phyloP scores from a whole-genome alignment of 2,888 invertebrate species.

The Mimachlamys varia region DNA sequence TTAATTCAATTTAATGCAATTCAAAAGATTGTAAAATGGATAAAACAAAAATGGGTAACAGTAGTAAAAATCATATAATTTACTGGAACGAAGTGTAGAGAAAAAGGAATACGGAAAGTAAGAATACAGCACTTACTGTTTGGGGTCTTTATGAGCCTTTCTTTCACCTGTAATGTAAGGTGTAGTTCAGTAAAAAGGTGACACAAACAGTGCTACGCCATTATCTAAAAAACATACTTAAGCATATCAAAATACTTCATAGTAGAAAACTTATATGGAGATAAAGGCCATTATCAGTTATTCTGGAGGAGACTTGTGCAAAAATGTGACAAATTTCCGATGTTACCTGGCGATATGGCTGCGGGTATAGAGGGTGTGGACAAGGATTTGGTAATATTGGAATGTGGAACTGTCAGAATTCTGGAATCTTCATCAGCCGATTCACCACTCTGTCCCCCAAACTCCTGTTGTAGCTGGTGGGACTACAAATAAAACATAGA shows the following conservation, averaged over 20 bases:
- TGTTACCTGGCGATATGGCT: slow-evolving; percentile 57
- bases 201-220: not conserved
- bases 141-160: slow-evolving; percentile 47
- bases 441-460: slow-evolving; percentile 52
- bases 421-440: slow-evolving; percentile 51
- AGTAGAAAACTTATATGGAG: too few species aligned
- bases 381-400: slow-evolving; percentile 72
- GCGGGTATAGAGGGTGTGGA: slow-evolving; percentile 76
- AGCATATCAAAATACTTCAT: too few species aligned
- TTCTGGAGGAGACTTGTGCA: too few species aligned
- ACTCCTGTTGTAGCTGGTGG: not conserved
- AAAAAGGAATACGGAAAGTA: not conserved
- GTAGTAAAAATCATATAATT: slow-evolving; percentile 16
- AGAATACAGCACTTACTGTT: slow-evolving; percentile 49
- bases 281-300: too few species aligned
- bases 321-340: too few species aligned
- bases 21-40: not conserved
- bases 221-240: too few species aligned
- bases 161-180: slow-evolving; percentile 49
- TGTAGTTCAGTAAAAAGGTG: not conserved
- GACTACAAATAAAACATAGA: not conserved
- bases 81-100: not conserved
- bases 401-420: slow-evolving; percentile 58
- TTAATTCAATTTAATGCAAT: not conserved
- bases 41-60: slow-evolving; percentile 17